Evolutionary conservation across 2,888 invertebrate species (phyloP).

Genomic region (Phortica magna): DNA sequence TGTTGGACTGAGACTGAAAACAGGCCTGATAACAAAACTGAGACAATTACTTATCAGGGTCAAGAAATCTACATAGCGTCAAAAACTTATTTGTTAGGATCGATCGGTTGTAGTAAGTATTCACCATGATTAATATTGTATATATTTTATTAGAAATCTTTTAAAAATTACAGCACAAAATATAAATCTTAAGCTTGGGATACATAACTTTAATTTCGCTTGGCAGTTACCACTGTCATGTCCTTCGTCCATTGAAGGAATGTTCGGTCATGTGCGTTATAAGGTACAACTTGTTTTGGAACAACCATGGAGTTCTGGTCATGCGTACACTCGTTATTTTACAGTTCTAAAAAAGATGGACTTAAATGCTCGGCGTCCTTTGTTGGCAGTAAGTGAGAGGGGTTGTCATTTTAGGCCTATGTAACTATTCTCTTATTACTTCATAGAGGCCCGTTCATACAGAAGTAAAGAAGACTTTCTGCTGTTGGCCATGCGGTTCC

Average conservation of each 20-base stretch:
- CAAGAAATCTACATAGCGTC: slow-evolving; percentile 77
- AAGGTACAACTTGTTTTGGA: slow-evolving; percentile 83
- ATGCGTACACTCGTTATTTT: slow-evolving; percentile 79
- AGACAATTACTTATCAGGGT: slow-evolving; percentile 46
- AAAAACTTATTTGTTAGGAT: slow-evolving; percentile 78
- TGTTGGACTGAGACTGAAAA: slow-evolving; percentile 49
- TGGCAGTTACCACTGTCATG: slow-evolving; percentile 78
- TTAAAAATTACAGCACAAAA: slow-evolving; percentile 53
- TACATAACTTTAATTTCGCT: slow-evolving; percentile 79
- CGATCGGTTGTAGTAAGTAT: slow-evolving; percentile 57
- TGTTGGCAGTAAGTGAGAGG: slow-evolving; percentile 54
- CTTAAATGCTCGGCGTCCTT: slow-evolving; percentile 76
- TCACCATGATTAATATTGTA: background rate
- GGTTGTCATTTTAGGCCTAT: background rate
- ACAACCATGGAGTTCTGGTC: slow-evolving; percentile 91
- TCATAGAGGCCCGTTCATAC: slow-evolving; percentile 62
- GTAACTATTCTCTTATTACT: background rate
- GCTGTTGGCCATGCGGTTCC: slow-evolving; percentile 69
- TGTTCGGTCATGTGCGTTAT: slow-evolving; percentile 80
- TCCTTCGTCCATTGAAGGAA: slow-evolving; percentile 80
- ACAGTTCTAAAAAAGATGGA: slow-evolving; percentile 88
- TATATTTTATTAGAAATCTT: slow-evolving; percentile 44
- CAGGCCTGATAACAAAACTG: slow-evolving; percentile 4
- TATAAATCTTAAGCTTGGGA: slow-evolving; percentile 77
- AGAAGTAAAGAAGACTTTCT: slow-evolving; percentile 63